Evolutionary conservation across 1,140 invertebrate species (phyloP).

Genomic region (Ceratoteleas bidentatus): DNA sequence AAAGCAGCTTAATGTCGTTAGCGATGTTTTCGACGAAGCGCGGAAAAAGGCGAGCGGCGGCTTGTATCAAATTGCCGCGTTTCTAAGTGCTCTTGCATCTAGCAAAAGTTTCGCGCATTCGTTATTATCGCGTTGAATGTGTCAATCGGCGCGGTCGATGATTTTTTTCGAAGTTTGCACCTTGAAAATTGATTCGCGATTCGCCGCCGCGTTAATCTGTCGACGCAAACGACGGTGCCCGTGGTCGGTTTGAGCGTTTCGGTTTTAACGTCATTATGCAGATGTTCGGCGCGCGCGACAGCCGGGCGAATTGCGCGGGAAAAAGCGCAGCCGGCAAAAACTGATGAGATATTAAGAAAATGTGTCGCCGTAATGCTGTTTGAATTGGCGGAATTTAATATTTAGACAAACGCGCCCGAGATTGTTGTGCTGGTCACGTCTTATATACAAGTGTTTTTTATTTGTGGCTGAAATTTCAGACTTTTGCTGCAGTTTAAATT

Average conservation of each 20-base stretch:
- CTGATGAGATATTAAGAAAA: too few species aligned
- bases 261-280: constrained; percentile 24
- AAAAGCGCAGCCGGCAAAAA: constrained; percentile 12
- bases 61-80: constrained; percentile 29
- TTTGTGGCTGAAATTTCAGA: too few species aligned
- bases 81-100: constrained; percentile 41
- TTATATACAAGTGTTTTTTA: too few species aligned
- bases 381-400: too few species aligned
- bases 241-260: constrained; percentile 14
- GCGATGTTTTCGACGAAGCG: constrained; percentile 30
- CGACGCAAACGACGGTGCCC: neutral
- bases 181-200: constrained; percentile 2
- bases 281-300: constrained; percentile 16
- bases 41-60: constrained; percentile 27
- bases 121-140: neutral
- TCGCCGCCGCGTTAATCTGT: constrained; percentile 3
- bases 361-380: too few species aligned
- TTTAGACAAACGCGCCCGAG: too few species aligned
- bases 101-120: constrained; percentile 34
- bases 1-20: constrained; percentile 44
- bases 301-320: constrained; percentile 12
- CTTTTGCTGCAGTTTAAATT: too few species aligned
- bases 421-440: too few species aligned
- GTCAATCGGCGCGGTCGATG: neutral
- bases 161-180: neutral